Percentiles rank a stretch among this genome's conserved stretches.
Conservation (phyloP, 2,797 vertebrate species). For the Rousettus madagascariensis region DNA sequence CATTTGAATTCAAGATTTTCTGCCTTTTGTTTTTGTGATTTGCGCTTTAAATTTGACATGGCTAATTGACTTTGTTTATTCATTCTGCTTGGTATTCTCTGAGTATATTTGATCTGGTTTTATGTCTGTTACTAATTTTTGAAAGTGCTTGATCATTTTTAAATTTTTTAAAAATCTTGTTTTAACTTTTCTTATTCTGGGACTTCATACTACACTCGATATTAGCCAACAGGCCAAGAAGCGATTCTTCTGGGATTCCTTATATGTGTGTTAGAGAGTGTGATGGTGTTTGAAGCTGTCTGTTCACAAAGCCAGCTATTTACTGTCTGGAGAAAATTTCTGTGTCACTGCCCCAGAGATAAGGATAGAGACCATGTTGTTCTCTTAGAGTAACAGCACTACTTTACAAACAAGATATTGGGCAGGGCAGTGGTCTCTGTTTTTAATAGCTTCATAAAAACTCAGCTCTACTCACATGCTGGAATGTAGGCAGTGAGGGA, state of each 20-base stretch:
- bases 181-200: background rate
- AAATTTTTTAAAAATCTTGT: background rate
- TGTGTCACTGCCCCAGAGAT: background rate
- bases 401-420: background rate
- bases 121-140: background rate
- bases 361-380: background rate
- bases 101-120: background rate
- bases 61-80: background rate
- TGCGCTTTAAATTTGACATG: background rate
- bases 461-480: background rate
- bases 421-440: background rate
- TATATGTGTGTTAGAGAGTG: background rate
- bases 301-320: no score
- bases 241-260: background rate
- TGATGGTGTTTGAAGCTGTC: background rate
- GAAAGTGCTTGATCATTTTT: background rate
- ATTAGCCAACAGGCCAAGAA: no score
- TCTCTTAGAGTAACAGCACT: background rate
- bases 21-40: background rate
- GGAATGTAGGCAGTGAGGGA: background rate
- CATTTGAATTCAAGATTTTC: background rate
- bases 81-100: background rate
- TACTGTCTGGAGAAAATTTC: background rate
- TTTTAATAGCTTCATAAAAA: background rate
- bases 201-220: background rate